phyloP scores from a whole-genome alignment of 2,888 invertebrate genomes.

The Leistus spinibarbis region DNA sequence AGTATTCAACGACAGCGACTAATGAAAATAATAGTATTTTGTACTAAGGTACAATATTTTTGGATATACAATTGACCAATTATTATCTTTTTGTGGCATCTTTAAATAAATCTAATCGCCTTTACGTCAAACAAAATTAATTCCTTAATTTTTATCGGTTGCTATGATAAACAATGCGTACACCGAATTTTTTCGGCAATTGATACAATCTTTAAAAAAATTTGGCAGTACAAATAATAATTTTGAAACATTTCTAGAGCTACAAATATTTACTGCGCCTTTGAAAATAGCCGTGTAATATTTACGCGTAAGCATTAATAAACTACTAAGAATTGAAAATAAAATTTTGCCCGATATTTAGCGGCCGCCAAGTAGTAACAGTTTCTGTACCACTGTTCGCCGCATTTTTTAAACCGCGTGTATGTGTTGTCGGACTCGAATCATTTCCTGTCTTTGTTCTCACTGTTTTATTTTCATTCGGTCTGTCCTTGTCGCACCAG shows the following conservation, averaged over 20 bases:
- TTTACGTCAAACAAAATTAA: neutral
- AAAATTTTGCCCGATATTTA: neutral
- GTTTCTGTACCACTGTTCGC: slow-evolving; percentile 15
- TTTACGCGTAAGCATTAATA: too few species aligned
- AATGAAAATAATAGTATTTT: neutral
- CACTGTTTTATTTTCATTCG: slow-evolving; percentile 38
- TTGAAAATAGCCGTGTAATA: too few species aligned
- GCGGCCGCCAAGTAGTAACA: neutral
- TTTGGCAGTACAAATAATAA: too few species aligned
- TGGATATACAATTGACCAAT: too few species aligned
- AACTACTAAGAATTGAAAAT: too few species aligned
- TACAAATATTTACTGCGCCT: too few species aligned
- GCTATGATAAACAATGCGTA: neutral
- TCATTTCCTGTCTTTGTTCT: slow-evolving; percentile 41
- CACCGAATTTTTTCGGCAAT: neutral
- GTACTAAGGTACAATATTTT: neutral
- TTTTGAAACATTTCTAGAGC: too few species aligned
- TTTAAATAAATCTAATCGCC: neutral
- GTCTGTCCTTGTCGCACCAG: slow-evolving; percentile 36
- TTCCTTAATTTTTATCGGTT: neutral
- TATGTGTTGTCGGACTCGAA: slow-evolving; percentile 15
- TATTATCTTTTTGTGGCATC: neutral
- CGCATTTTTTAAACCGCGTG: slow-evolving; percentile 34
- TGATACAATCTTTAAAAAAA: neutral
- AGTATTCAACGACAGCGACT: neutral